Percentiles rank a stretch among this genome's conserved stretches.
Conservation (phyloP, 2,797 vertebrate species). For the Myripristis murdjan region DNA sequence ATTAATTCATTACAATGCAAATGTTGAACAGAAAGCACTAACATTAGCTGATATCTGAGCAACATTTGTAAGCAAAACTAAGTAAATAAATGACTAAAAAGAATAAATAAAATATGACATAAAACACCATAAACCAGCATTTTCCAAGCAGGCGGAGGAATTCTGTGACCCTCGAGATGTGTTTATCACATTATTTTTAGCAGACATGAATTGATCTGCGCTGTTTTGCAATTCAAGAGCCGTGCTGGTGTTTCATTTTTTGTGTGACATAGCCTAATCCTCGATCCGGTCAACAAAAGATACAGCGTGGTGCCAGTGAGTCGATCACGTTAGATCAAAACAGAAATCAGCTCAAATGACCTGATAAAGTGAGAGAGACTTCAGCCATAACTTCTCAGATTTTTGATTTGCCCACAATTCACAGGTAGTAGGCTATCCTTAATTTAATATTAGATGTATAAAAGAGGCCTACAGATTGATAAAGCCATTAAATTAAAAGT, state of each 20-base stretch:
- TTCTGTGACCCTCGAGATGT: conserved; percentile 12
- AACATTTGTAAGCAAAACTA: not conserved
- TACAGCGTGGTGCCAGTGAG: conserved; percentile 6
- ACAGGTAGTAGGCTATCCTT: not conserved
- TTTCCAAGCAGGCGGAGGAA: conserved; percentile 21
- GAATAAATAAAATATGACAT: not conserved
- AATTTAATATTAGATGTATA: not conserved
- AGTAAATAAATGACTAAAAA: not conserved
- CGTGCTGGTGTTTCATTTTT: conserved; percentile 51
- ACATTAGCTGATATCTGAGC: not conserved
- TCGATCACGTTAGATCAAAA: not conserved
- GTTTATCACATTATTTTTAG: conserved; percentile 67
- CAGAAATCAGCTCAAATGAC: not conserved
- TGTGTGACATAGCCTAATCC: conserved; percentile 42
- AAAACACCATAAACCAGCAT: too few species aligned
- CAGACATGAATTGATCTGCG: conserved; percentile 53
- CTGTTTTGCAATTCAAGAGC: conserved; percentile 62
- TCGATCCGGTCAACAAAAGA: conserved; percentile 37
- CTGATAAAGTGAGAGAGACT: not conserved
- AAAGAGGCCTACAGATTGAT: not conserved
- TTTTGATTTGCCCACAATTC: conserved; percentile 2
- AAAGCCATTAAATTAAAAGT: conserved; percentile 2
- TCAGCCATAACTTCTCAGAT: conserved; percentile 7
- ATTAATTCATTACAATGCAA: too few species aligned
- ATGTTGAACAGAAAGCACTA: too few species aligned